Evolutionary conservation across 2,113 vertebrate species (phyloP).

Genomic region (Oceanites oceanicus): DNA sequence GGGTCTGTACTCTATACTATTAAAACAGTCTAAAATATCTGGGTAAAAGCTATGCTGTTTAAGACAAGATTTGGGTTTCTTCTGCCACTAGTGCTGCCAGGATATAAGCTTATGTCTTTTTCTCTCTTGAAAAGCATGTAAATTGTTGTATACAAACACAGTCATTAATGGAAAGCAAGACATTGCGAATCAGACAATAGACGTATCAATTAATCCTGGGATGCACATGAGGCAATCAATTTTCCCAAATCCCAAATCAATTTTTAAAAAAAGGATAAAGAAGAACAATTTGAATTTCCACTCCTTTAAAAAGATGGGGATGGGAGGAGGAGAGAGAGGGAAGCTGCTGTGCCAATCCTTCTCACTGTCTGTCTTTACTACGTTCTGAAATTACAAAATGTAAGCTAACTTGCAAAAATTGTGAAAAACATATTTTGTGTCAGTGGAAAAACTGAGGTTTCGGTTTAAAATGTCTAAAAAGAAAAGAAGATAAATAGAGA

Average conservation of each 20-base stretch:
- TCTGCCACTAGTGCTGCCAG: not conserved
- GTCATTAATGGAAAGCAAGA: constrained; percentile 43
- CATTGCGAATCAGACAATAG: not conserved
- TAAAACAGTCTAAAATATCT: not conserved
- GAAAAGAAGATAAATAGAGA: not conserved
- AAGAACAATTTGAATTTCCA: constrained; percentile 3
- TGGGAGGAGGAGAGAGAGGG: not conserved
- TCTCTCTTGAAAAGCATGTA: constrained; percentile 13
- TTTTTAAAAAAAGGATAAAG: not conserved
- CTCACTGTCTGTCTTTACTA: not conserved
- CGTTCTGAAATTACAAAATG: not conserved
- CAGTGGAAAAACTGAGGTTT: not conserved
- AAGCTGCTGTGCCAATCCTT: not conserved
- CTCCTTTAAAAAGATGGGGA: not conserved
- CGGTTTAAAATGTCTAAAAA: not conserved
- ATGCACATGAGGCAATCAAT: constrained; percentile 48
- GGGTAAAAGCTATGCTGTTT: not conserved
- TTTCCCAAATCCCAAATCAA: constrained; percentile 60
- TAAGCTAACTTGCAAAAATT: not conserved
- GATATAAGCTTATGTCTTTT: not conserved
- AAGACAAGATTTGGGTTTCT: not conserved
- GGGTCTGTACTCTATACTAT: not conserved
- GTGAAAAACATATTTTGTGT: not conserved
- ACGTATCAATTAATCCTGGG: constrained; percentile 48
- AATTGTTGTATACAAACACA: constrained; percentile 25